Evolutionary conservation across 2,113 vertebrate genomes (phyloP), one percentile per base, ranked within the genome.

Genomic region (Dinomys branickii): DNA sequence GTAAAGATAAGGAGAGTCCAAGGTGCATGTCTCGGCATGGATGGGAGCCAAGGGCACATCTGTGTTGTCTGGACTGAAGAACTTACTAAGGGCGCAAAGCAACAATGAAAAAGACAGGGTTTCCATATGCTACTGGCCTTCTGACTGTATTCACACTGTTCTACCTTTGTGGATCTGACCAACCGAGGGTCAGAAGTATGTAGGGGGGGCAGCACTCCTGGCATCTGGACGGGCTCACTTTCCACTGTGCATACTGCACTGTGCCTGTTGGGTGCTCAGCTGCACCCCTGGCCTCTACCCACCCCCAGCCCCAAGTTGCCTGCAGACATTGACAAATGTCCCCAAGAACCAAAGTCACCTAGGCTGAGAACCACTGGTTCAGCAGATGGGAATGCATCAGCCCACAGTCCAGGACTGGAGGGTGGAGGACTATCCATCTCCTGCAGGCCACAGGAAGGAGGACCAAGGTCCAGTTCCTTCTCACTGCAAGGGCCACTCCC

Each of bases 231-330:
- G 82, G 82, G 28, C 26, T 63, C 26, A 17, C 1, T 54, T 26
- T 41, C 33, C 80, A 83, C 2, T 59, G 80, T 20, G 9, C 33
- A 41, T 14, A 35, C 69, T 3, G 7, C 4, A 41, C 41, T 24
- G 38, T 24, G 58, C 0, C 69, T 17, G 19, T 0, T 4, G 10
- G 16, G 3, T 1, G 28, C 3, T 28, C 5, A 24, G 14, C 35
- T 91, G 85, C 58, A 7, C 2, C 56, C 61, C 78, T 10, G 41
- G 56, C 44, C 52, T 69, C 41, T 3, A 7, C 44, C 1, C 41
- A 44, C 2, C 9, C 54, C 54, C 8, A 50, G 77, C n/a, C 44
- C 41, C 59, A 41, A 59, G 20, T 26, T 17, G 28, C 26, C 61
- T 67, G 59, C 61, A 54, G 58, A 71, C n/a, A 59, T 0, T 56